Base-by-base conservation (phyloP, 2,888 invertebrate genomes). In the Phyto melanocephala region DNA sequence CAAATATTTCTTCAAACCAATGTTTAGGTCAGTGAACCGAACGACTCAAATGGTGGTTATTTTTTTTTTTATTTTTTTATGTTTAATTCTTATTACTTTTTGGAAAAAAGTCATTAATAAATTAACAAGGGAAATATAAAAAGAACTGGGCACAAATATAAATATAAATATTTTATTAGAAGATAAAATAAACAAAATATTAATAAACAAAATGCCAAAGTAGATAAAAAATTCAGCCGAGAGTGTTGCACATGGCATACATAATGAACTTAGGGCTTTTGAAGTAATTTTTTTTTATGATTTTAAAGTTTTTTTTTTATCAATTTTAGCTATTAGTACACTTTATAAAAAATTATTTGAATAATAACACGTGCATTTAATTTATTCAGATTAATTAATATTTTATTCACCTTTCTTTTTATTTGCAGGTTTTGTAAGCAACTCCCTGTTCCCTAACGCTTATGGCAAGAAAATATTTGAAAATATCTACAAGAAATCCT, bases 11-110 rank as follows among this genome's bases (percentile, higher is more conserved):
- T 35, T 65, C 24, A 35, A 47, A 72, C 67, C 72, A 77, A 68
- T 72, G 77, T 62, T 72, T 77, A 81, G 81, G 81, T 77, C 81
- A 81, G 62, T 81, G 81, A 81, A 81, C 81, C 40, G 77, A 47
- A 24, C n/a, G 17, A 63, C 52, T 42, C 20, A 68, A 77, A 76
- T 72, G 72, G 81, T 81, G 72, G 65, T 65, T 81, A 71, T 50
- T 67, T 58, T 35, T 45, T 65, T 17, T 45, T 33, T 63, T 70
- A 52, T 22, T 60, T 56, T 8, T 20, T 22, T 20, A 24, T 15
- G 17, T n/a, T 10, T 33, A 62, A 33, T 42, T 22, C 47, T 54
- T 62, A 52, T 50, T 60, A 47, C 45, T 22, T 54, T 40, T 71
- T 40, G n/a, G 71, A 54, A 47, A 68, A 81, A 60, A 76, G 2